Evolutionary conservation across 1,140 invertebrate genomes (phyloP).

Genomic region (Lamellibrachia luymesi): DNA sequence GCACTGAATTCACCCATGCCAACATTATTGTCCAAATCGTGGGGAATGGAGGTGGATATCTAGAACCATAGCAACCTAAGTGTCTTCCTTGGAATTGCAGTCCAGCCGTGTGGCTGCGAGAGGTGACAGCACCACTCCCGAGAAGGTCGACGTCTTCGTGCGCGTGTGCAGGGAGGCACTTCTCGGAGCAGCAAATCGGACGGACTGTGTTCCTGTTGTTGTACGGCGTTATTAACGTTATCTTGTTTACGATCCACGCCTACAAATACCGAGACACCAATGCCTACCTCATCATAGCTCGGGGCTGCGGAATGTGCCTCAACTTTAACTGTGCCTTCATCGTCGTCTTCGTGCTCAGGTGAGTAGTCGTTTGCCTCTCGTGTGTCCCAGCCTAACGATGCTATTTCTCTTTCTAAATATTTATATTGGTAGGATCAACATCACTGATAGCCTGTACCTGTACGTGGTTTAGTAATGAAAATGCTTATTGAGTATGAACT

Average conservation of each 20-base stretch:
- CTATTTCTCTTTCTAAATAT: not conserved
- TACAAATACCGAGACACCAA: slow-evolving; percentile 72
- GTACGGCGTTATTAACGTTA: slow-evolving; percentile 73
- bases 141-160: slow-evolving; percentile 51
- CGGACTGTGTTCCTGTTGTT: slow-evolving; percentile 73
- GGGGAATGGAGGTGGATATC: too few species aligned
- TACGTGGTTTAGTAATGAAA: slow-evolving; percentile 46
- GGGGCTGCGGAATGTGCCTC: slow-evolving; percentile 79
- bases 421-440: not conserved
- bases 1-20: too few species aligned
- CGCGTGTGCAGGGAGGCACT: slow-evolving; percentile 31
- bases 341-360: slow-evolving; percentile 81
- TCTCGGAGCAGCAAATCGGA: slow-evolving; percentile 85
- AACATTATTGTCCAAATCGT: too few species aligned
- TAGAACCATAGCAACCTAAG: too few species aligned
- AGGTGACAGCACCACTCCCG: slow-evolving; percentile 29
- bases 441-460: not conserved
- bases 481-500: too few species aligned
- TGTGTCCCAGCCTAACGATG: not conserved
- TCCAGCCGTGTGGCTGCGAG: slow-evolving; percentile 45
- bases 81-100: slow-evolving; percentile 33
- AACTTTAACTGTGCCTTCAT: slow-evolving; percentile 91
- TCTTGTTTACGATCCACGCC: slow-evolving; percentile 73
- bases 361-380: slow-evolving; percentile 78
- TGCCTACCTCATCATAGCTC: slow-evolving; percentile 76